These are phyloP conservation scores for Antitype chi DNA, from an alignment of 2,888 invertebrate genomes.

Conservation along the genomic window DNA sequence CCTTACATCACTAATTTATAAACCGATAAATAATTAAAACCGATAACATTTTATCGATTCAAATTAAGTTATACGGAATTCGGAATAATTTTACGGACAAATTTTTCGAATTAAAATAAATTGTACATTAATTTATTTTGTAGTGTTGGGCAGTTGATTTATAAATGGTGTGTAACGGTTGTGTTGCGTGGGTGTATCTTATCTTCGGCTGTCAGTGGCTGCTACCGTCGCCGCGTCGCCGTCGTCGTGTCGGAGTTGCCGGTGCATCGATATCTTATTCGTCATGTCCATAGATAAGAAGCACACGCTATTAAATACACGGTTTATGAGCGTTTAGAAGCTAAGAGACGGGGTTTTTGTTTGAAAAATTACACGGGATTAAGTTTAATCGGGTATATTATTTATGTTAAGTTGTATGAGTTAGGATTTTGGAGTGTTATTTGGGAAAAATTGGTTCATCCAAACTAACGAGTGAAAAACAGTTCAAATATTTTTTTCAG, in stretches of 20 bases:
- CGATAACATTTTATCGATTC: slow-evolving; percentile 56
- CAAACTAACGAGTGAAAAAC: neutral
- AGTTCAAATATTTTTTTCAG: neutral
- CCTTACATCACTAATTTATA: slow-evolving; percentile 40
- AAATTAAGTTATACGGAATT: slow-evolving; percentile 61
- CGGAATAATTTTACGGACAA: slow-evolving; percentile 55
- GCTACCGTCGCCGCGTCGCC: slow-evolving; percentile 74
- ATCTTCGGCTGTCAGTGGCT: slow-evolving; percentile 79
- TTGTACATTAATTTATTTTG: slow-evolving; percentile 55
- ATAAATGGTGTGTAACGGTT: slow-evolving; percentile 63
- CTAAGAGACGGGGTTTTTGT: slow-evolving; percentile 14
- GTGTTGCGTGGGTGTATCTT: slow-evolving; percentile 76
- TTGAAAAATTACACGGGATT: neutral
- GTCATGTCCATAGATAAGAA: slow-evolving; percentile 80
- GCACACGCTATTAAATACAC: slow-evolving; percentile 77
- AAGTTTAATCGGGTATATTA: neutral
- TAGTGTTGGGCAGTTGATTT: slow-evolving; percentile 60
- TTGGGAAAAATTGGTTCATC: neutral
- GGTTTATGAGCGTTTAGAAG: slow-evolving; percentile 54
- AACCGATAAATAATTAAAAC: slow-evolving; percentile 58
- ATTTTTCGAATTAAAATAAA: slow-evolving; percentile 63
- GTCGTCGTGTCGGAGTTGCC: slow-evolving; percentile 61
- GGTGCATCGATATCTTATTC: slow-evolving; percentile 73
- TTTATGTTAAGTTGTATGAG: neutral
- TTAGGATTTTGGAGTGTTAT: neutral